Percentiles rank a stretch among this genome's conserved stretches.
These are phyloP conservation scores for Xiphorhynchus erythropygius DNA, from an alignment of 2,797 vertebrate genomes.

Conservation along the genomic window DNA sequence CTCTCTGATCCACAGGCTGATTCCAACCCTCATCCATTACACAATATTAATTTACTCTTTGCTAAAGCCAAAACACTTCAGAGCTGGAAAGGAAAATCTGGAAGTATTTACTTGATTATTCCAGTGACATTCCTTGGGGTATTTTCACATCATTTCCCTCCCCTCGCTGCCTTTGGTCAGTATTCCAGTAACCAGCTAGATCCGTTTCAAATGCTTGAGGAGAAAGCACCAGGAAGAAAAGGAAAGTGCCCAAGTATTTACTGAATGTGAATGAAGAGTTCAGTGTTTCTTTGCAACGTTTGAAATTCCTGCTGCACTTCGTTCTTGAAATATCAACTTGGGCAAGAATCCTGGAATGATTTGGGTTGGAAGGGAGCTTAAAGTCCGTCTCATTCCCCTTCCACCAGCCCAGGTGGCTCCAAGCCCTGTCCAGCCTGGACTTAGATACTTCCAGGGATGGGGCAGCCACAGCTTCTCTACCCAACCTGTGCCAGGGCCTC, in stretches of 20 bases:
- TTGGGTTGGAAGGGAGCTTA: background rate
- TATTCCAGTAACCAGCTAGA: background rate
- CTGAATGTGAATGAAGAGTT: background rate
- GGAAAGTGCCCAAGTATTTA: background rate
- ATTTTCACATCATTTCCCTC: background rate
- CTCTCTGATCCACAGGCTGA: background rate
- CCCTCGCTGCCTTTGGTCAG: background rate
- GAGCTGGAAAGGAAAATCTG: constrained; percentile 13
- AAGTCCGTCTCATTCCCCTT: background rate
- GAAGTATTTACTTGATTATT: constrained; percentile 16
- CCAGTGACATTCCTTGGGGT: constrained; percentile 4
- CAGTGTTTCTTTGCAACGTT: background rate
- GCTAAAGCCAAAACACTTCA: background rate
- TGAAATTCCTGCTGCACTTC: background rate
- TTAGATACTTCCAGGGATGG: background rate
- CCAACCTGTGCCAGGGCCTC: background rate
- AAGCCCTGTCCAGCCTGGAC: accelerated
- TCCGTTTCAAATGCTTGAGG: background rate
- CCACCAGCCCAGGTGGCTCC: accelerated
- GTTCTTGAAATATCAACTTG: background rate
- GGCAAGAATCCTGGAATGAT: background rate
- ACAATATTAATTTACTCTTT: background rate
- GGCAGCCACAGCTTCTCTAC: background rate
- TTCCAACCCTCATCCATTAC: background rate
- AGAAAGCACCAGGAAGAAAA: background rate